phyloP scores from a whole-genome alignment of 2,797 vertebrate genomes.

The Dicrostonyx torquatus region DNA sequence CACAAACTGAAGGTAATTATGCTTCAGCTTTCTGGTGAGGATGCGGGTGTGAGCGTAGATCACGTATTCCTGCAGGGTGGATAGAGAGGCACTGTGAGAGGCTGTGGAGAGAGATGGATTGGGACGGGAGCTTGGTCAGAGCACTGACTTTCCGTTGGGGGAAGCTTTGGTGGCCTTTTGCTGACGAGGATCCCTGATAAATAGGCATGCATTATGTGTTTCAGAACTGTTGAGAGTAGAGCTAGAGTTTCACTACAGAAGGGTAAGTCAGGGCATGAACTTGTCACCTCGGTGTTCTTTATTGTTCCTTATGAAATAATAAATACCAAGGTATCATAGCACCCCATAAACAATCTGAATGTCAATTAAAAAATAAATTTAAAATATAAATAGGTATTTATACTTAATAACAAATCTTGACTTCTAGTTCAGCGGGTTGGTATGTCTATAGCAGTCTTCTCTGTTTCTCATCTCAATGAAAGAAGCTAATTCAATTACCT shows the following conservation, averaged over 20 bases:
- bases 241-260: neutral
- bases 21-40: neutral
- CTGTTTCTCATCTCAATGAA: constrained; percentile 15
- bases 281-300: neutral
- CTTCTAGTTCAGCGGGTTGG: neutral
- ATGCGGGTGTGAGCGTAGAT: neutral
- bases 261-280: neutral
- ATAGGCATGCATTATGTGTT: neutral
- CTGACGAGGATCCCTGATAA: neutral
- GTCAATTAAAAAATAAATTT: neutral
- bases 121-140: neutral
- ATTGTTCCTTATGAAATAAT: neutral
- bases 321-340: neutral
- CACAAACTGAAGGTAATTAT: constrained; percentile 92
- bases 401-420: neutral
- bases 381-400: neutral
- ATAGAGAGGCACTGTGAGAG: too few relatives aligned
- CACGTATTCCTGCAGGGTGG: neutral
- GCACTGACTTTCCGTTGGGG: neutral
- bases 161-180: neutral
- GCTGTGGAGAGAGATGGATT: neutral
- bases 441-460: neutral
- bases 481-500: constrained; percentile 32
- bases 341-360: neutral
- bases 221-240: neutral